Conservation (phyloP, 2,888 invertebrate genomes). For the Sarcophaga carnaria region DNA sequence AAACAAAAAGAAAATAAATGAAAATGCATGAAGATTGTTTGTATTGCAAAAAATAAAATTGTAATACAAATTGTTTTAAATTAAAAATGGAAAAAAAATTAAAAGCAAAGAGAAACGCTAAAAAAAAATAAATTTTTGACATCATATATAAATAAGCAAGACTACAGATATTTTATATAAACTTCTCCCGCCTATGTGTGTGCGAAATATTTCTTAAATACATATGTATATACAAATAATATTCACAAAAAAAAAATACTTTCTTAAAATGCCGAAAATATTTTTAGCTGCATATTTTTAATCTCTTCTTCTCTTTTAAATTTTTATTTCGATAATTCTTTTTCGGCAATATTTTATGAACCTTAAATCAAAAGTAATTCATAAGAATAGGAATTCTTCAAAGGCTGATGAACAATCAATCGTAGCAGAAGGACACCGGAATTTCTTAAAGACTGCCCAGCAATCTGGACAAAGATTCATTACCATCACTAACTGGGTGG, state of each 20-base stretch:
- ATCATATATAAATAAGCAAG: not conserved
- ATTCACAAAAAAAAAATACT: slow-evolving; percentile 25
- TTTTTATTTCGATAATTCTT: too few relatives aligned
- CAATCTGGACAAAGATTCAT: too few relatives aligned
- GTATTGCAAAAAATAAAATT: slow-evolving; percentile 2
- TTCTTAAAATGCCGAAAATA: slow-evolving; percentile 48
- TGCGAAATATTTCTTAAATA: not conserved
- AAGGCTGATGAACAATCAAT: too few relatives aligned
- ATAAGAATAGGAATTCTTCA: too few relatives aligned
- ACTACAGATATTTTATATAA: too few relatives aligned
- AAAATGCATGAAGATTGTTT: slow-evolving; percentile 31
- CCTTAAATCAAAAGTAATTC: too few relatives aligned
- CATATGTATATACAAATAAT: not conserved
- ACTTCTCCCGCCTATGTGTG: not conserved
- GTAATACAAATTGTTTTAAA: slow-evolving; percentile 1
- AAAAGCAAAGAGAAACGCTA: not conserved
- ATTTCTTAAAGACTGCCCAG: too few relatives aligned
- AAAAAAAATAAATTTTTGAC: not conserved
- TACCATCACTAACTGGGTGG: too few relatives aligned
- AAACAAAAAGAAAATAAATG: slow-evolving; percentile 19
- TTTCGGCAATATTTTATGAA: too few relatives aligned
- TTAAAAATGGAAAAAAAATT: slow-evolving; percentile 1
- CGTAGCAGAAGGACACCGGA: too few relatives aligned
- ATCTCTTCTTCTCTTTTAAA: not conserved
- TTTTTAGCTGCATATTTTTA: slow-evolving; percentile 44